Conservation (phyloP, 1,140 invertebrate species). For the Anoplolepis gracilipes region DNA sequence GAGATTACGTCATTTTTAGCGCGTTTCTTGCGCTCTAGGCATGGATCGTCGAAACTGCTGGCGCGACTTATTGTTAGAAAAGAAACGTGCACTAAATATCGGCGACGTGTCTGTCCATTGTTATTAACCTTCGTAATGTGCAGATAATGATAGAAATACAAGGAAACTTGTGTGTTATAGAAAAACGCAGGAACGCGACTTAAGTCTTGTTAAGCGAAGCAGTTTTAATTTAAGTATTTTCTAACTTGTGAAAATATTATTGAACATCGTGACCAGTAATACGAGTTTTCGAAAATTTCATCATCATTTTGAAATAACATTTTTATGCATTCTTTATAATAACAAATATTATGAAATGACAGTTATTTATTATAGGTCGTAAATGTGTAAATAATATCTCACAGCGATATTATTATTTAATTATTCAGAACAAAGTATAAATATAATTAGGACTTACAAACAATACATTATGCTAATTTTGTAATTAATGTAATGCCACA, state of each 20-base stretch:
- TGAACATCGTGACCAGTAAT: not conserved
- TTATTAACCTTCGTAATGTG: constrained; percentile 55
- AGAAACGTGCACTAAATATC: constrained; percentile 39
- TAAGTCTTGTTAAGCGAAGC: not conserved
- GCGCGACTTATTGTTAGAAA: not conserved
- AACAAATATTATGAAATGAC: not conserved
- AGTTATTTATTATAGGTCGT: not conserved
- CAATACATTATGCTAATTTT: constrained; percentile 19
- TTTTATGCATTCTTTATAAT: not conserved
- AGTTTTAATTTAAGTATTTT: not conserved
- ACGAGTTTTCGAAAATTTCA: not conserved
- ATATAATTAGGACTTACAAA: not conserved
- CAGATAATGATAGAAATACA: constrained; percentile 9
- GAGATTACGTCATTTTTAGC: constrained; percentile 70
- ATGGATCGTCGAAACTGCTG: constrained; percentile 53
- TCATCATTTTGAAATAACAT: not conserved
- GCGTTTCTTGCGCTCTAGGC: constrained; percentile 58
- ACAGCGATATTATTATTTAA: not conserved
- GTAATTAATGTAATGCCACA: not conserved
- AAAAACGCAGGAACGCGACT: not conserved
- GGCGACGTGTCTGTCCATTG: not conserved
- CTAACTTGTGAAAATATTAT: not conserved
- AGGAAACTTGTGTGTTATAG: constrained; percentile 10
- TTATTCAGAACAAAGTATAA: constrained; percentile 39
- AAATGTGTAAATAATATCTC: not conserved